Evolutionary conservation across 2,888 invertebrate species (phyloP), one percentile per base, ranked within the genome.

Genomic region (Acrobeloides nanus): DNA sequence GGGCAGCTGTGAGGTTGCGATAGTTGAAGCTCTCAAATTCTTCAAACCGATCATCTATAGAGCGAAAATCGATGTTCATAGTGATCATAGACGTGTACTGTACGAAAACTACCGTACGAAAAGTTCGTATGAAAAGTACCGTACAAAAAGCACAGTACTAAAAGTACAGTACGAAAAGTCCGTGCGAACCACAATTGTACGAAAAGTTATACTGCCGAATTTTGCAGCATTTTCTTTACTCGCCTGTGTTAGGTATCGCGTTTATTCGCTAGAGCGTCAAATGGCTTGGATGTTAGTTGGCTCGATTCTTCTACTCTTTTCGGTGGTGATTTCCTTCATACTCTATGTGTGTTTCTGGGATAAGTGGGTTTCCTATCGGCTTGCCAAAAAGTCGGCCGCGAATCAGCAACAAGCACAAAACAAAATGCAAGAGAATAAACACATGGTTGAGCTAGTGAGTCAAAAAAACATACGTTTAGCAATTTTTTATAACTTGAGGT

Each of bases 211-310:
- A n/a, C n/a, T n/a, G n/a, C n/a, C n/a, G n/a, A n/a, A n/a, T n/a
- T n/a, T n/a, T n/a, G n/a, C n/a, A n/a, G n/a, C 12, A 35, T 38
- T 21, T 5, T 8, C 10, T 2, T 15, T 49, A 17, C 8, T 51
- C n/a, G 6, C 17, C 20, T 48, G 20, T 39, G 46, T 40, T 39
- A 64, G 60, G 26, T 58, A 55, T 8, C 51, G 65, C 7, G 62
- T 70, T 20, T 61, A 61, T 38, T 71, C 64, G 66, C 55, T 71
- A 21, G 70, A 71, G 46, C 53, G 50, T 40, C 70, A 69, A 46
- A 52, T 70, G 48, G 57, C 57, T 15, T 41, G 65, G 23, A 63
- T 66, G 42, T 38, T 71, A 32, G 58, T 64, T 1, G 47, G 62
- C 3, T 68, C 62, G 18, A 58, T 57, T 37, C n/a, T 68, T 2